Evolutionary conservation across 2,113 vertebrate species (phyloP).

Genomic region (Ranitomeya imitator): DNA sequence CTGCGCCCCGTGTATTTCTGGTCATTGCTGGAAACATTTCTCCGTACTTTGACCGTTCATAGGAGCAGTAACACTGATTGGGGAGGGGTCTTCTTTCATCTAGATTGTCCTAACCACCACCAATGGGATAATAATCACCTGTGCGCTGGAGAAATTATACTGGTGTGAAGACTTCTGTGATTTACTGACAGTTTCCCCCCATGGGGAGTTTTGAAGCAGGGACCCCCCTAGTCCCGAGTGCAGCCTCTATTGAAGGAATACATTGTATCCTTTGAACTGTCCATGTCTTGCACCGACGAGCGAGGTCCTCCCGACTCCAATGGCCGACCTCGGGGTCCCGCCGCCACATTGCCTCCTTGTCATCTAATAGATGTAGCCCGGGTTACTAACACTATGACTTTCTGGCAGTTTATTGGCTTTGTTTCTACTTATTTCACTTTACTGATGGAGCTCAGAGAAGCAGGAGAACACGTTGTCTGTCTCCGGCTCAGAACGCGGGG

Average conservation of each 20-base stretch:
- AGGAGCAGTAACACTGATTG: no score
- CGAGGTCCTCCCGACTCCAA: background rate
- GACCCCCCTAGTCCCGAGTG: background rate
- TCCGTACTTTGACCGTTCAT: no score
- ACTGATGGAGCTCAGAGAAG: background rate
- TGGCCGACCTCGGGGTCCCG: background rate
- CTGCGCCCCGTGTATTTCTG: no score
- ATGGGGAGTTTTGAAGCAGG: background rate
- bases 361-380: background rate
- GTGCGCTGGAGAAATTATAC: no score
- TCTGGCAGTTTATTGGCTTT: background rate
- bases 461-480: background rate
- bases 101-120: no score
- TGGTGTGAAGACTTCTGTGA: no score
- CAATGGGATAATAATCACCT: no score
- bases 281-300: background rate
- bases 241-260: background rate
- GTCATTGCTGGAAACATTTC: no score
- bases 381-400: background rate
- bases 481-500: background rate
- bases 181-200: no score
- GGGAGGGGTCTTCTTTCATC: no score
- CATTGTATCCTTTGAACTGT: background rate
- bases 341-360: background rate
- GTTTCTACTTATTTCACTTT: background rate